Conservation (phyloP, 2,888 invertebrate species). For the Micoletzkya japonica region DNA sequence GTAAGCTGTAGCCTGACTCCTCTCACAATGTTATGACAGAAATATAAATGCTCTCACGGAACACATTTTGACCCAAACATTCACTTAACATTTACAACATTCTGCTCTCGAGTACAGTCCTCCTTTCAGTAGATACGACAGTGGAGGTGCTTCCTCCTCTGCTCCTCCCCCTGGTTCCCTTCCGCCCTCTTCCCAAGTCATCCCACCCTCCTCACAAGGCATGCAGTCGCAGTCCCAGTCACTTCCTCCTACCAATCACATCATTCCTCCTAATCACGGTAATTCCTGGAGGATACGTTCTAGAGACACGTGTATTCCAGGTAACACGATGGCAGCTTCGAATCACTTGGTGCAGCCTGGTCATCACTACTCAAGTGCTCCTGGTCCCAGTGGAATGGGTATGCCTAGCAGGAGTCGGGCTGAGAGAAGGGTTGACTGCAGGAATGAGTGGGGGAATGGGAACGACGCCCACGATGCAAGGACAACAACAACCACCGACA, state of each 20-base stretch:
- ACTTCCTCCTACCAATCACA: not conserved
- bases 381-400: conserved; percentile 13
- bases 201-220: not conserved
- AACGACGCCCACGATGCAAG: not conserved
- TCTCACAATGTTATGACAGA: not conserved
- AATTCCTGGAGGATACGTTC: too few species aligned
- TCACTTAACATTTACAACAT: not conserved
- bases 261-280: conserved; percentile 25
- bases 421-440: not conserved
- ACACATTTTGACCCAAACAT: not conserved
- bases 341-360: conserved; percentile 24
- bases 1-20: conserved; percentile 14
- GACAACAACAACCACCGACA: not conserved
- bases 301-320: too few species aligned
- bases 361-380: conserved; percentile 14
- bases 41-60: not conserved
- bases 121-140: conserved; percentile 6
- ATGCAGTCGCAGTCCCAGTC: not conserved
- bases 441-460: not conserved
- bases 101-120: too few species aligned
- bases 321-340: conserved; percentile 1
- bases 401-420: not conserved
- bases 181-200: conserved; percentile 3
- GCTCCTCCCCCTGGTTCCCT: conserved; percentile 3
- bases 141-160: conserved; percentile 9